Evolutionary conservation across 92 coral and sea anemone genomes (phyloP).

Genomic region (Paramuricea clavata): DNA sequence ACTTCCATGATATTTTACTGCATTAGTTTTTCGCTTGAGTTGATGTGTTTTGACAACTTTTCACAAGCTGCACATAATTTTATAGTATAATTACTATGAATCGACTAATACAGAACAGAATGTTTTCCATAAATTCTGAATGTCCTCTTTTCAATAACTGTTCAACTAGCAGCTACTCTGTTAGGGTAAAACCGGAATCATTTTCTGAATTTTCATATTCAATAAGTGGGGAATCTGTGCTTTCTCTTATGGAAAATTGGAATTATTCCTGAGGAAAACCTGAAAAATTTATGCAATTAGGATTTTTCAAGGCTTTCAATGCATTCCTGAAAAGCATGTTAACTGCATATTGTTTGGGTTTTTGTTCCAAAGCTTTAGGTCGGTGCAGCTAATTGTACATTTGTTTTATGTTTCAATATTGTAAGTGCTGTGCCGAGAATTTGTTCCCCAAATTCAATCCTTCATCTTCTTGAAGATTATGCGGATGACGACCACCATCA

Average conservation of each 20-base stretch:
- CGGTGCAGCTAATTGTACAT: too few relatives aligned
- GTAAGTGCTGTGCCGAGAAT: too few relatives aligned
- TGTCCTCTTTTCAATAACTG: background rate
- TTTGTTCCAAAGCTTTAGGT: background rate
- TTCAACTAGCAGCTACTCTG: background rate
- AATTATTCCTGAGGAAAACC: conserved; percentile 2
- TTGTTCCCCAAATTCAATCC: too few relatives aligned
- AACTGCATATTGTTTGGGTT: conserved; percentile 12
- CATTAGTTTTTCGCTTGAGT: conserved; percentile 3
- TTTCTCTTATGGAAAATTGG: conserved; percentile 11
- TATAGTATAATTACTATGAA: background rate
- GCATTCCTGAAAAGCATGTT: conserved; percentile 17
- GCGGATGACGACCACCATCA: too few relatives aligned
- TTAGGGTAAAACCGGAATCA: conserved; percentile 2
- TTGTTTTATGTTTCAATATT: too few relatives aligned
- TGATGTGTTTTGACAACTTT: background rate
- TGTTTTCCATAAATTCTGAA: background rate
- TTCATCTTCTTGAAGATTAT: too few relatives aligned
- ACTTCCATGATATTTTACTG: background rate
- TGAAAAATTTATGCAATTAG: conserved; percentile 7
- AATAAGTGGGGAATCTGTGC: conserved; percentile 4
- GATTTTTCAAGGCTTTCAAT: background rate
- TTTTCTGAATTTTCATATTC: background rate
- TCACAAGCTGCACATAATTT: background rate
- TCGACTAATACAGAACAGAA: background rate